Base-by-base conservation (phyloP, 2,113 vertebrate genomes). In the Oreocharis arfaki region DNA sequence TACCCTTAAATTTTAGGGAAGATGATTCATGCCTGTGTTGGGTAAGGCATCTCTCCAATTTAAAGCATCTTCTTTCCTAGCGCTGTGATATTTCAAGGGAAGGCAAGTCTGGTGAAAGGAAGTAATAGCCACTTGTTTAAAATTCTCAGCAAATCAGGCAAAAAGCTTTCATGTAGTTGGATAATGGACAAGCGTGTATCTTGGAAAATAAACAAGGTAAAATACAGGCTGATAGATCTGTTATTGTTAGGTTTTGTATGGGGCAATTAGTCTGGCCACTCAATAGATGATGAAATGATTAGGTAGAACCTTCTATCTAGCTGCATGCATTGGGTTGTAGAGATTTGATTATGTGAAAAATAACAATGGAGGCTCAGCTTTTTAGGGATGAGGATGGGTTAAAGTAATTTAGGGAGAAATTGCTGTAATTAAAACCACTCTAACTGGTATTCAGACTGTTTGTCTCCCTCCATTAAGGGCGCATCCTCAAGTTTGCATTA, bases 311-410 rank as follows among this genome's bases (percentile, higher is more conserved):
- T 83, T 83, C 87, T 87, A 44, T 81, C 47, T 63, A 89, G 23
- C 69, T 87, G 42, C 50, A 64, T 37, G 41, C 32, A 69, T 3
- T 52, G 41, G 32, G 14, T 10, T 87, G 44, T n/a, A 88, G 83
- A 76, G n/a, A 89, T 89, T 80, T 82, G 71, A 77, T 82, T 92
- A 55, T 33, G 21, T 84, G 59, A 90, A 96, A 94, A 78, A 85
- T 35, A 78, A 65, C 71, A 94, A 76, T 19, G 44, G 39, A 50
- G 14, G 47, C 55, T 87, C 28, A 75, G 21, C 67, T 64, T 63
- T 59, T 71, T 59, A 84, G 20, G 20, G 52, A 65, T 75, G 42
- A 76, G 49, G n/a, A 39, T 39, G 73, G 35, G 49, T 79, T 87
- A 90, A 56, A 67, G 56, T 65, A 52, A 88, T 79, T 50, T 17